Evolutionary conservation across 2,888 invertebrate genomes (phyloP).

Genomic region (Sussaba pulchella): DNA sequence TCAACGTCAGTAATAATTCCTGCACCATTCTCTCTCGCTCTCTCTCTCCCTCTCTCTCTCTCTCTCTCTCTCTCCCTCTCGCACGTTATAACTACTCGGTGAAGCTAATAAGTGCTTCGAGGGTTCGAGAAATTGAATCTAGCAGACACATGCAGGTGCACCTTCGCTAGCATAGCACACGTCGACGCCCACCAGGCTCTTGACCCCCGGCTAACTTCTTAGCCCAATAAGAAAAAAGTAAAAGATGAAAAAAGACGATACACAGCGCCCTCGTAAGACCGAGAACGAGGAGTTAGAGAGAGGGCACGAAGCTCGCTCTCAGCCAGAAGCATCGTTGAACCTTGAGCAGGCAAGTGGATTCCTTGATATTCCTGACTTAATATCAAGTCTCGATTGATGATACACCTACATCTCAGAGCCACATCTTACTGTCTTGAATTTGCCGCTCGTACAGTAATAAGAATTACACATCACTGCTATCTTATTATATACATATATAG

Average conservation of each 20-base stretch:
- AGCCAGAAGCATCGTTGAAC: constrained; percentile 61
- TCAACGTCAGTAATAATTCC: no score
- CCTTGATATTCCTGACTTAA: constrained; percentile 66
- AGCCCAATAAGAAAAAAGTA: constrained; percentile 44
- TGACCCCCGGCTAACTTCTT: constrained; percentile 49
- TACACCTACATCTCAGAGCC: constrained; percentile 61
- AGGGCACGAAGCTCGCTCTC: constrained; percentile 51
- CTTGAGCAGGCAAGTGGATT: constrained; percentile 53
- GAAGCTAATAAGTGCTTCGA: constrained; percentile 48
- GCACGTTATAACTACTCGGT: constrained; percentile 56
- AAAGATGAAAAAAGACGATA: constrained; percentile 12
- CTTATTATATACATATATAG: no score
- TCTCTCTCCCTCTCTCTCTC: no score
- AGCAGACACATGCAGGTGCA: constrained; percentile 58
- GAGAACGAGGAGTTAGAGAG: constrained; percentile 33
- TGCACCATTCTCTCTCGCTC: no score
- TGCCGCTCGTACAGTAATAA: constrained; percentile 32
- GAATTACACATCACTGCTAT: constrained; percentile 3
- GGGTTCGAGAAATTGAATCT: constrained; percentile 64
- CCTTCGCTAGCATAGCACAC: constrained; percentile 45
- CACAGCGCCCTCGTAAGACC: not conserved
- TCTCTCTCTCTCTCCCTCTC: no score
- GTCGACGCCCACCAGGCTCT: constrained; percentile 56
- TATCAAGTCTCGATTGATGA: constrained; percentile 65
- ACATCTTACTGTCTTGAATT: constrained; percentile 50